A percentile compares a stretch with the other conserved stretches of the same genome.
phyloP scores from a whole-genome alignment of 2,888 invertebrate species.

The Thelaira solivaga region DNA sequence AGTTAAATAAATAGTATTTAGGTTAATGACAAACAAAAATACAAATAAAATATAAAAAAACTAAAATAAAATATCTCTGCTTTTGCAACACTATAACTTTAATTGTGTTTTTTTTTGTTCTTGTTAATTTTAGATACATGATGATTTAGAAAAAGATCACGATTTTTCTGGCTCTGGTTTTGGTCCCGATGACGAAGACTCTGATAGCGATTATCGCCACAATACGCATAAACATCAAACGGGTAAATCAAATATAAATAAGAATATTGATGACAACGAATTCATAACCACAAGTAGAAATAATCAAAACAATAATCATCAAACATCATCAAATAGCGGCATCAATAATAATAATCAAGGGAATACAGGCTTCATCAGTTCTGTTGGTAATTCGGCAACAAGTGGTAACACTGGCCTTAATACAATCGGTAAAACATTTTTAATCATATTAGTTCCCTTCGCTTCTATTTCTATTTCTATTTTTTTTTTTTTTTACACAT shows the following conservation, averaged over 20 bases:
- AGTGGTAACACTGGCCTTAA: conserved; percentile 73
- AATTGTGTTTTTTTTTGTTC: background rate
- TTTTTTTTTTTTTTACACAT: conserved; percentile 2
- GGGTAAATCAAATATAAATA: conserved; percentile 72
- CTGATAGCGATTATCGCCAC: conserved; percentile 73
- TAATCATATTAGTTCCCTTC: conserved; percentile 56
- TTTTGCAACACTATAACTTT: background rate
- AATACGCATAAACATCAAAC: conserved; percentile 68
- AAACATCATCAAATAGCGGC: conserved; percentile 76
- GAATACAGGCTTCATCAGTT: conserved; percentile 72
- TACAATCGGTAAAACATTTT: conserved; percentile 76
- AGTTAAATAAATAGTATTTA: conserved; percentile 33
- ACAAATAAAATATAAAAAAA: background rate
- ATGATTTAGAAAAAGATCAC: conserved; percentile 81
- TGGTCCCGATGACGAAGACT: conserved; percentile 90
- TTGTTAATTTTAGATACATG: conserved; percentile 74
- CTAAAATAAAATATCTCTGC: background rate
- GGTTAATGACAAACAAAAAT: conserved; percentile 11
- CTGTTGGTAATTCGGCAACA: conserved; percentile 64
- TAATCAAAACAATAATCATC: conserved; percentile 67
- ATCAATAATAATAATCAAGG: conserved; percentile 67
- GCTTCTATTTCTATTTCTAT: conserved; percentile 34
- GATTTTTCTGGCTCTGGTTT: conserved; percentile 92
- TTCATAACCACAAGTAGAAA: conserved; percentile 72
- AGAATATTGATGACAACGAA: conserved; percentile 71